Evolutionary conservation across 2,888 invertebrate species (phyloP).

Genomic region (Trilocha varians): DNA sequence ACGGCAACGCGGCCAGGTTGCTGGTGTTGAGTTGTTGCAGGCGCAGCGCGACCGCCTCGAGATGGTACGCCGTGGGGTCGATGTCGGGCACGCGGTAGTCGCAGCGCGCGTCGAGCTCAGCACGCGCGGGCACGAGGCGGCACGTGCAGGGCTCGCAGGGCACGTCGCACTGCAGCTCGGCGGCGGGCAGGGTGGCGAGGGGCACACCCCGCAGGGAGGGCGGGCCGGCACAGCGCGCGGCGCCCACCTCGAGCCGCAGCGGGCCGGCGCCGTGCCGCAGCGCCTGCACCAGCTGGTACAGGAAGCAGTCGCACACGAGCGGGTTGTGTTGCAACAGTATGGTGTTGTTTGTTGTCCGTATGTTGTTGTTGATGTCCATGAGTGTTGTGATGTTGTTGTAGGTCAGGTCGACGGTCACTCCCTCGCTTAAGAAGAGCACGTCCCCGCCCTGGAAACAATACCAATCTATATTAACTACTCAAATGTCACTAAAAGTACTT

Average conservation of each 20-base stretch:
- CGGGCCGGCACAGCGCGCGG: slow-evolving; percentile 10
- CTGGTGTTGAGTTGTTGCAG: neutral
- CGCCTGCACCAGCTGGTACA: slow-evolving; percentile 7
- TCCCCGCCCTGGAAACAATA: slow-evolving; percentile 13
- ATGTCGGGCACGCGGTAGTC: slow-evolving; percentile 2
- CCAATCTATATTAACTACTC: too few species aligned
- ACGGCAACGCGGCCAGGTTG: neutral
- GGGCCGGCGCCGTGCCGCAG: slow-evolving; percentile 4
- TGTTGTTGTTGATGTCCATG: neutral
- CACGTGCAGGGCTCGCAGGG: slow-evolving; percentile 12
- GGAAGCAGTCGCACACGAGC: slow-evolving; percentile 14
- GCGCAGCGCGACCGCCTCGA: neutral
- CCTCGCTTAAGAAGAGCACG: slow-evolving; percentile 10
- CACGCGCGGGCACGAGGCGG: slow-evolving; percentile 5
- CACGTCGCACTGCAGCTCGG: slow-evolving; percentile 8
- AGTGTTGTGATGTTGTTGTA: slow-evolving; percentile 13
- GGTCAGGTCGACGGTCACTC: slow-evolving; percentile 9
- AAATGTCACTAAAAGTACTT: too few species aligned
- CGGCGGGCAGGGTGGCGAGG: neutral
- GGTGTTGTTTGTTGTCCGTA: neutral
- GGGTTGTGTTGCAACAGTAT: slow-evolving; percentile 14
- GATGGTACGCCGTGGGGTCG: slow-evolving; percentile 2
- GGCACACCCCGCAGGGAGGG: slow-evolving; percentile 1
- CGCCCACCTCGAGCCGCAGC: neutral
- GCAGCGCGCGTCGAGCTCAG: slow-evolving; percentile 10